These are phyloP conservation scores for Leptocoma aspasia DNA, from an alignment of 2,113 vertebrate species.

Conservation along the genomic window DNA sequence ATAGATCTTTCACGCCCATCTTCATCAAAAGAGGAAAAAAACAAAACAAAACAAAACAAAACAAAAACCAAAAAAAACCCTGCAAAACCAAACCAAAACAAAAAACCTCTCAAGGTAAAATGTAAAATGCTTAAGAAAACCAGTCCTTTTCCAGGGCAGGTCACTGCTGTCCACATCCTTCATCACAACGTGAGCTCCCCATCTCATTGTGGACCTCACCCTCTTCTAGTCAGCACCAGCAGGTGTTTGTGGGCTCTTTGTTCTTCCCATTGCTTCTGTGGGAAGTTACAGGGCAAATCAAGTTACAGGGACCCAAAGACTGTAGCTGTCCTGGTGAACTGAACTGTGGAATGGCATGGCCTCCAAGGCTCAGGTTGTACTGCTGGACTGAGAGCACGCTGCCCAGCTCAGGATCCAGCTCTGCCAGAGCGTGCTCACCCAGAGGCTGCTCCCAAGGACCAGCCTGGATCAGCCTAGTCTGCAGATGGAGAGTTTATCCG, in stretches of 20 bases:
- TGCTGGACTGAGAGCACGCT: fast-evolving
- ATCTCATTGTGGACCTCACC: not conserved
- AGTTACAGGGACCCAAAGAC: not conserved
- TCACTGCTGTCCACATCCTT: not conserved
- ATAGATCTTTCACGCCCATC: not conserved
- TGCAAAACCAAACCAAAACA: no score
- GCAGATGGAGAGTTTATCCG: fast-evolving
- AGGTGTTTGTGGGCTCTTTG: not conserved
- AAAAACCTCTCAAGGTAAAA: not conserved
- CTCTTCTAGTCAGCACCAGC: not conserved
- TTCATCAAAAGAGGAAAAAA: not conserved
- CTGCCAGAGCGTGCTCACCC: not conserved
- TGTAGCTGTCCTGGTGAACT: not conserved
- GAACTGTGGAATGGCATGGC: not conserved
- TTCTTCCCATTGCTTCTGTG: not conserved
- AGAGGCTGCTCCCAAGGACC: not conserved
- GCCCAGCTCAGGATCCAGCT: not conserved
- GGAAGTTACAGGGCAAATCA: not conserved
- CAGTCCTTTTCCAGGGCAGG: not conserved
- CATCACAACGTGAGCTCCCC: fast-evolving
- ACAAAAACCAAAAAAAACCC: no score
- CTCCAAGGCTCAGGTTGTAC: not conserved
- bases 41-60: no score
- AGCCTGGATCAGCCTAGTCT: not conserved
- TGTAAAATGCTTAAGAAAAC: not conserved